These are phyloP conservation scores for Drosophila subpulchrella DNA, from an alignment of 1,140 invertebrate species.

Conservation along the genomic window DNA sequence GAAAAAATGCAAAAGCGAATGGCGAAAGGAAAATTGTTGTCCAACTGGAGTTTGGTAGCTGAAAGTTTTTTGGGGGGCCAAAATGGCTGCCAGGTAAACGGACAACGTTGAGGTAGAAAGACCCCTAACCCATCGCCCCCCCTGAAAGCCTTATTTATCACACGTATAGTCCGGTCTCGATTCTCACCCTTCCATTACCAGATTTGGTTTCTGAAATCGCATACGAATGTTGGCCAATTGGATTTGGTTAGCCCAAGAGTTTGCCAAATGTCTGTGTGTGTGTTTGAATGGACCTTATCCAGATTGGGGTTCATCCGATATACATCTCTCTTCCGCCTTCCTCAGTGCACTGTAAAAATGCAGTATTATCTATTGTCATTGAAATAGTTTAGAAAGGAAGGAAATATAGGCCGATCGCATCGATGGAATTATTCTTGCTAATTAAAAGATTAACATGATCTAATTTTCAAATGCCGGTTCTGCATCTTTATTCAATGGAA, in stretches of 20 bases:
- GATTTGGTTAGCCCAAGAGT: slow-evolving; percentile 66
- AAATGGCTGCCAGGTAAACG: slow-evolving; percentile 54
- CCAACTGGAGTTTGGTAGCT: slow-evolving; percentile 34
- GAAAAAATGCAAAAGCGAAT: slow-evolving; percentile 24
- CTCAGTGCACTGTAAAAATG: slow-evolving; percentile 1
- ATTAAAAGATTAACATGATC: too few relatives aligned
- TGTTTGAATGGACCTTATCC: slow-evolving; percentile 23
- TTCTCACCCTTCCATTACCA: slow-evolving; percentile 53
- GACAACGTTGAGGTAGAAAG: slow-evolving; percentile 23
- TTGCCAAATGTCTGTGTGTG: slow-evolving; percentile 9
- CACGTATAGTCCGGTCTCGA: slow-evolving; percentile 39
- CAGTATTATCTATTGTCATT: too few relatives aligned
- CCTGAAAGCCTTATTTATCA: slow-evolving; percentile 74
- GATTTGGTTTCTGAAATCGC: slow-evolving; percentile 72
- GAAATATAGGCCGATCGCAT: too few relatives aligned
- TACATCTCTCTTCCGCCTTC: slow-evolving; percentile 9
- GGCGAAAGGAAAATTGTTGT: slow-evolving; percentile 60
- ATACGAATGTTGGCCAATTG: slow-evolving; percentile 76
- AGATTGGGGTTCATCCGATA: slow-evolving; percentile 2
- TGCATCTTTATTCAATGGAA: background rate
- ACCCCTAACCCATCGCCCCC: slow-evolving; percentile 14
- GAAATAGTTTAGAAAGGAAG: too few relatives aligned
- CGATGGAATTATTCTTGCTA: too few relatives aligned
- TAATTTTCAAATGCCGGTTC: too few relatives aligned
- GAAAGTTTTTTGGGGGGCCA: slow-evolving; percentile 25